Percentiles rank a stretch among this genome's conserved stretches.
phyloP scores from a whole-genome alignment of 2,113 vertebrate genomes.

The Coracopsis vasa region DNA sequence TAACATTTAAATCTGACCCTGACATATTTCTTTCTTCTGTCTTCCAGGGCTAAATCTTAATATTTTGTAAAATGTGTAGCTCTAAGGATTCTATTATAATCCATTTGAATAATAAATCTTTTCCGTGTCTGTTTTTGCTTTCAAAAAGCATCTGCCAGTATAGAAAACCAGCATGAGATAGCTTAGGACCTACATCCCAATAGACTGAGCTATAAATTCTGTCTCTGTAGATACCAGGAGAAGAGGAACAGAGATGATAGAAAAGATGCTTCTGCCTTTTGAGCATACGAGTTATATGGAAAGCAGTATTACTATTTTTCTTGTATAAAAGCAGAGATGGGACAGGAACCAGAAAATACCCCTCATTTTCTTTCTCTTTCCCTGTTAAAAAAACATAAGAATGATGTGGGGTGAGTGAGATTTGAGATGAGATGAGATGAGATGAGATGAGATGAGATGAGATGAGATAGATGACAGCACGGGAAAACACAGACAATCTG shows the following conservation, averaged over 20 bases:
- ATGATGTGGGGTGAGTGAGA: neutral
- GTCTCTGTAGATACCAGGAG: neutral
- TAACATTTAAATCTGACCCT: neutral
- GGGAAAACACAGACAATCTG: neutral
- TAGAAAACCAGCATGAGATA: neutral
- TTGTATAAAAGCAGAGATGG: neutral
- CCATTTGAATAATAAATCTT: neutral
- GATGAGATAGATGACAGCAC: neutral
- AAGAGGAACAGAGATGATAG: neutral
- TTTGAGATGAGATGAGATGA: neutral
- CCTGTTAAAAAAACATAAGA: neutral
- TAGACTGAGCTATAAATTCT: neutral
- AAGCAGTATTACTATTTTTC: neutral
- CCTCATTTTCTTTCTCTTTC: neutral
- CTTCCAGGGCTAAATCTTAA: neutral
- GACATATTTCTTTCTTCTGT: neutral
- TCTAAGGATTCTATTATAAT: neutral
- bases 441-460: neutral
- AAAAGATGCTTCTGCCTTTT: neutral
- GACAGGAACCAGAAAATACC: neutral
- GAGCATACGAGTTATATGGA: neutral
- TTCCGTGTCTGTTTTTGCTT: neutral
- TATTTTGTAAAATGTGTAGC: neutral
- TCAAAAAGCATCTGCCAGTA: neutral
- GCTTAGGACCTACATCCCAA: neutral